These are phyloP conservation scores for Plagodis pulveraria DNA, from an alignment of 2,888 invertebrate genomes.

Conservation along the genomic window DNA sequence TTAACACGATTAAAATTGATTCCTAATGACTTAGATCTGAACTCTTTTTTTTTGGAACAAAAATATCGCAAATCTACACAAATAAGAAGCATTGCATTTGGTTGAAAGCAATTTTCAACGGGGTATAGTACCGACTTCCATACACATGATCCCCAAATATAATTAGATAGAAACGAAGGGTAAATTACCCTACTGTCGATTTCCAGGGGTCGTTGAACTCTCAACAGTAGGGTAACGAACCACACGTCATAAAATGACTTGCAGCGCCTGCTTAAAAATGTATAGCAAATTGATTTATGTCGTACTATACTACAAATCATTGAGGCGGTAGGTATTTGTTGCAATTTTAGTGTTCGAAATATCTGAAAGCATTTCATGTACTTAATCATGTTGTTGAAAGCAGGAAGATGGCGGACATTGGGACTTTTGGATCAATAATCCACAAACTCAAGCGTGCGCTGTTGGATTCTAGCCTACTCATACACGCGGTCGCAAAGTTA, in stretches of 20 bases:
- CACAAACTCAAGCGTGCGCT: constrained; percentile 25
- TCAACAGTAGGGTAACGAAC: constrained; percentile 35
- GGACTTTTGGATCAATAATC: constrained; percentile 25
- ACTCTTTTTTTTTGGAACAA: not conserved
- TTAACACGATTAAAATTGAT: no score
- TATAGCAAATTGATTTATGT: constrained; percentile 10
- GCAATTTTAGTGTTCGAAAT: no score
- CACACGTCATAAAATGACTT: constrained; percentile 28
- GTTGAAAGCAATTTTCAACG: not conserved
- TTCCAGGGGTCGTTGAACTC: constrained; percentile 47
- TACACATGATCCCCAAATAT: constrained; percentile 35
- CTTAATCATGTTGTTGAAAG: constrained; percentile 3
- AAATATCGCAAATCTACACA: not conserved
- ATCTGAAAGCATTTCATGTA: no score
- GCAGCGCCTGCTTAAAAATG: constrained; percentile 19
- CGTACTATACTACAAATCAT: not conserved
- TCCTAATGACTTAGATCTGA: no score
- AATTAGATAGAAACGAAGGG: constrained; percentile 46
- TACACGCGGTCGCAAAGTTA: not conserved
- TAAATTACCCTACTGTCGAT: constrained; percentile 48
- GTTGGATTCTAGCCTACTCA: constrained; percentile 5
- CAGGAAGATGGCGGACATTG: constrained; percentile 19
- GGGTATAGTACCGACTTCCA: constrained; percentile 11
- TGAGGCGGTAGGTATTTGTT: not conserved
- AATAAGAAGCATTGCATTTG: not conserved